A percentile compares a stretch with the other conserved stretches of the same genome.
phyloP scores from a whole-genome alignment of 2,888 invertebrate genomes.

The Megalurothrips usitatus region DNA sequence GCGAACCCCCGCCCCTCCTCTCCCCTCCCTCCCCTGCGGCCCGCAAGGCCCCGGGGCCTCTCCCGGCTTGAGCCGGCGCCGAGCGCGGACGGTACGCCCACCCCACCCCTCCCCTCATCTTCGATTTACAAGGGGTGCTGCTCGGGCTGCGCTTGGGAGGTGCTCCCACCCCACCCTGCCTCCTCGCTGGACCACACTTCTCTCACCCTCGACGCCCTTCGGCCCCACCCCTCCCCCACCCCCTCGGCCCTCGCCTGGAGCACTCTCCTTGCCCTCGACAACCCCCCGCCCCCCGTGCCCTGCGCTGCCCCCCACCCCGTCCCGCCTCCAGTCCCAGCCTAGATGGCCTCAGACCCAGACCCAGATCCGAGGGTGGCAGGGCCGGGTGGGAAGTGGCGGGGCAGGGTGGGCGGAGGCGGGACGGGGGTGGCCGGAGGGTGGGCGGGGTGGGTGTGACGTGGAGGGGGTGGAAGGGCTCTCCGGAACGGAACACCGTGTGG shows the following conservation, averaged over 20 bases:
- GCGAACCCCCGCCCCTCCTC: neutral
- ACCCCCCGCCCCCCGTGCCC: neutral
- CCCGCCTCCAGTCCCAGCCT: constrained; percentile 1
- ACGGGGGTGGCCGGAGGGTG: constrained; percentile 22
- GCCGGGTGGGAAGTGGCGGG: constrained; percentile 23
- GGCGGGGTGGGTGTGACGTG: constrained; percentile 27
- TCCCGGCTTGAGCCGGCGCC: constrained; percentile 21
- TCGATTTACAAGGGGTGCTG: constrained; percentile 24
- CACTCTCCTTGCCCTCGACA: constrained; percentile 4
- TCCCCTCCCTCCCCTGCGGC: neutral
- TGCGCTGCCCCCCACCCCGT: neutral
- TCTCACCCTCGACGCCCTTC: constrained; percentile 29
- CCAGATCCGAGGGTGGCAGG: constrained; percentile 28
- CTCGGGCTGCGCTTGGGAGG: constrained; percentile 38
- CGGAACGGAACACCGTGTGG: neutral
- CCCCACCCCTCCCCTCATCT: constrained; percentile 1
- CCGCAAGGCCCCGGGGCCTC: neutral
- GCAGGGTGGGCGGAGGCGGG: constrained; percentile 27
- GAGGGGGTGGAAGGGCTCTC: constrained; percentile 31
- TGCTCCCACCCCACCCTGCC: constrained; percentile 32
- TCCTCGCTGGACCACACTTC: constrained; percentile 33
- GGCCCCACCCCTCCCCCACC: neutral
- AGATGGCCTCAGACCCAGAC: constrained; percentile 8
- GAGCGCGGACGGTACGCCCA: neutral
- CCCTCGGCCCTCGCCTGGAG: neutral